A percentile compares a stretch with the other conserved stretches of the same genome.
These are phyloP conservation scores for Pristis pectinata DNA, from an alignment of 2,797 vertebrate species.

Conservation along the genomic window DNA sequence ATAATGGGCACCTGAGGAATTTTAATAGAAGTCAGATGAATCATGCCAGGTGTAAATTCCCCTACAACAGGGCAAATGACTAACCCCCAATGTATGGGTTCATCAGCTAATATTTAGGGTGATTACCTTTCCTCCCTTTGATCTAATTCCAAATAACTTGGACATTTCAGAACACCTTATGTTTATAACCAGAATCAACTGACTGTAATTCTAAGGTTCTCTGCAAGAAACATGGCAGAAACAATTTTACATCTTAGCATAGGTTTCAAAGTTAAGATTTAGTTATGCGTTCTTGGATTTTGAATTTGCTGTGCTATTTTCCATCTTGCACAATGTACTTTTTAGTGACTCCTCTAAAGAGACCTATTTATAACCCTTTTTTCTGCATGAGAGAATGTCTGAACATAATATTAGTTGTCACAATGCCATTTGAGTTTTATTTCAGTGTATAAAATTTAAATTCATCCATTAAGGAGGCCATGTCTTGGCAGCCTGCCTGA, in stretches of 20 bases:
- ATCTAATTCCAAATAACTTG: background rate
- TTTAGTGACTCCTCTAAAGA: slow-evolving; percentile 11
- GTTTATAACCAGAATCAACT: background rate
- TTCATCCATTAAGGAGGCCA: slow-evolving; percentile 25
- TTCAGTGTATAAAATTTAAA: slow-evolving; percentile 12
- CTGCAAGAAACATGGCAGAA: background rate
- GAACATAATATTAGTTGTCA: slow-evolving; percentile 25
- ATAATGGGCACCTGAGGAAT: background rate
- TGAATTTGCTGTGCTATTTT: background rate
- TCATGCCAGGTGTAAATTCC: background rate
- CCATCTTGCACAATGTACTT: background rate
- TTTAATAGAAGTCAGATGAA: background rate
- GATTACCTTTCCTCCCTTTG: background rate
- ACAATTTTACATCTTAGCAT: background rate
- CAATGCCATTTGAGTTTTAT: slow-evolving; percentile 26
- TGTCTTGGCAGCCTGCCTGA: background rate
- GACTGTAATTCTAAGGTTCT: background rate
- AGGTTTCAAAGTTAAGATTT: background rate
- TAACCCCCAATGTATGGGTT: background rate
- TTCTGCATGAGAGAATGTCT: slow-evolving; percentile 9
- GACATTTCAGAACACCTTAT: background rate
- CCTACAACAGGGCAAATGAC: background rate
- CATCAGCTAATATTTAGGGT: background rate
- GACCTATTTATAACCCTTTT: slow-evolving; percentile 11
- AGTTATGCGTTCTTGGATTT: background rate